Evolutionary conservation across 1,140 invertebrate species (phyloP), one percentile per base, ranked within the genome.

Genomic region (Anthonomus grandis): DNA sequence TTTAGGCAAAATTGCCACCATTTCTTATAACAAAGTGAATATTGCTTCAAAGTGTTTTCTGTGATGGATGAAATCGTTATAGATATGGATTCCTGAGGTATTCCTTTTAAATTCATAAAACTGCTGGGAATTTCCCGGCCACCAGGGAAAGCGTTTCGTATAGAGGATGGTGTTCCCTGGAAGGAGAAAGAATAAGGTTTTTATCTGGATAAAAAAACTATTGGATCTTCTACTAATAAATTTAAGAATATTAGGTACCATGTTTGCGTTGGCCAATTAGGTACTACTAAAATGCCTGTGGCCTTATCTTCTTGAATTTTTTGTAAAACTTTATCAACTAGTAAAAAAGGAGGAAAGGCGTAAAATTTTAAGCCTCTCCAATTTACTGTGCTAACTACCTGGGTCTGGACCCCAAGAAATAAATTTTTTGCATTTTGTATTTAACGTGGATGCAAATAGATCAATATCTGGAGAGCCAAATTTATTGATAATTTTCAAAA

Each of bases 251-350:
- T 13, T 12, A 68, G 66, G 27, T 51, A 69, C 68, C 69, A 71
- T n/a, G 69, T 59, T 45, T 70, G 69, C 1, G 48, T 59, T 0
- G 48, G 37, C 70, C 70, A 71, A 22, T 71, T 68, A 65, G 68
- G 71, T 52, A 70, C 63, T 1, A 69, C 38, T 6, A 69, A 15
- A 23, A 70, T 65, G 10, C 66, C 65, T 36, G 5, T 44, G 21
- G 64, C 59, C 27, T 61, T 54, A 10, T 69, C 67, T 24, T 6
- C 13, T 23, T 52, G 62, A 24, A 66, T 64, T 62, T 67, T 69
- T 36, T 59, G 39, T 49, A 67, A 23, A 23, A 50, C 57, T 52
- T 58, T 64, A 9, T 50, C 23, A 24, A 69, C 57, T n/a, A 65
- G 9, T 3, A 52, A 12, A 55, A 70, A 66, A 8, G 67, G 68